Evolutionary conservation across 2,888 invertebrate species (phyloP).

Genomic region (Cerastoderma edule): DNA sequence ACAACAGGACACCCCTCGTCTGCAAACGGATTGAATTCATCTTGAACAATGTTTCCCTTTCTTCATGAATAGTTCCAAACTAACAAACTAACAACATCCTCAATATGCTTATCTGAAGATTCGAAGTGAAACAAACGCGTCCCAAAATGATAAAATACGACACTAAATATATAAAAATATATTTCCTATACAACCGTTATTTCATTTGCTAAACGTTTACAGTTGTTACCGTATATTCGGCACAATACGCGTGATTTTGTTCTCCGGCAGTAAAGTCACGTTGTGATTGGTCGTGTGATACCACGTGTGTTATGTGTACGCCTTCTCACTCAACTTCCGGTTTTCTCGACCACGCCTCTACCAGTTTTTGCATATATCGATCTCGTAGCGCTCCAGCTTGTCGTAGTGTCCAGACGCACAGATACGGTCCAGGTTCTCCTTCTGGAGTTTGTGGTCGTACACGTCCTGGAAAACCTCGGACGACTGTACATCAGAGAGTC

Average conservation of each 20-base stretch:
- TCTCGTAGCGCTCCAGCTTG: slow-evolving; percentile 5
- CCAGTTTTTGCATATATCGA: slow-evolving; percentile 18
- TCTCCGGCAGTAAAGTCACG: slow-evolving; percentile 13
- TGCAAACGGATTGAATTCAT: slow-evolving; percentile 1
- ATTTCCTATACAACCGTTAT: too few relatives aligned
- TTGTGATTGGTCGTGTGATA: slow-evolving; percentile 24
- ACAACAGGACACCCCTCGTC: background rate
- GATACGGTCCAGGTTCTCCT: slow-evolving; percentile 9
- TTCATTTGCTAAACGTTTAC: too few relatives aligned
- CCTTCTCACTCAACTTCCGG: slow-evolving; percentile 12
- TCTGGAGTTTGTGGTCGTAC: slow-evolving; percentile 18
- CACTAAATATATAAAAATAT: too few relatives aligned
- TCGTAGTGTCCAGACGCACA: slow-evolving; percentile 1
- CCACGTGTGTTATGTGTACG: slow-evolving; percentile 23
- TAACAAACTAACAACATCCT: too few relatives aligned
- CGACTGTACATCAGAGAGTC: slow-evolving; percentile 20
- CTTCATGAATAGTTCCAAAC: too few relatives aligned
- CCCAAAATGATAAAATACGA: too few relatives aligned
- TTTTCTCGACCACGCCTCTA: slow-evolving; percentile 3
- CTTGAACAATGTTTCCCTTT: too few relatives aligned
- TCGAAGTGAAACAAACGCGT: too few relatives aligned
- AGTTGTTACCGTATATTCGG: slow-evolving; percentile 20
- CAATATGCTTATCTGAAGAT: too few relatives aligned
- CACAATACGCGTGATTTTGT: slow-evolving; percentile 13
- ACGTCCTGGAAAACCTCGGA: slow-evolving; percentile 16